Base-by-base conservation (phyloP, 2,113 vertebrate species). In the Eidolon helvum region DNA sequence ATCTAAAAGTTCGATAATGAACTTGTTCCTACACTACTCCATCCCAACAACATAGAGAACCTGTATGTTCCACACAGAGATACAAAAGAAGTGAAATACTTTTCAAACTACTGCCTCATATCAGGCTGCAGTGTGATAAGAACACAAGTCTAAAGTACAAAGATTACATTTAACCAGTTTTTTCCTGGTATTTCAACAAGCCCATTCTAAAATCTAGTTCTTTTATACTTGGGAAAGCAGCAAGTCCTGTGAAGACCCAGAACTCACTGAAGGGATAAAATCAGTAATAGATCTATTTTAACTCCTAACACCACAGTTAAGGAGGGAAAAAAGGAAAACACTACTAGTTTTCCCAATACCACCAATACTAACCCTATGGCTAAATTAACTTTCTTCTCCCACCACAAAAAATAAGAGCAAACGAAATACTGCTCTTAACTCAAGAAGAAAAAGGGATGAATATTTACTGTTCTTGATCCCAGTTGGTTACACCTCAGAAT, bases 101-200 rank as follows among this genome's bases (percentile, higher is more conserved):
- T 95, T 83, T 53, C 65, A 86, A 96, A 78, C 55, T 50, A 35
- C 65, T 85, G 84, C 65, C 53, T 95, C 78, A 0, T 83, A 82
- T 94, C 95, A 88, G 66, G 55, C 30, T 93, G 78, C 79, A 78
- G 38, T n/a, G n/a, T 71, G 69, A 16, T 96, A 95, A 90, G 84
- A 90, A 90, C 28, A n/a, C 6, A 21, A 45, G 88, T 86, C 75
- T 97, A 68, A 97, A 71, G 90, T 88, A 78, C 87, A 22, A 61
- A 92, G 95, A 75, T 68, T 71, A 28, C 22, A 77, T 79, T 78
- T 93, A 78, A 80, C 57, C 38, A 78, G 78, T 45, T 30, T 66
- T 50, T 65, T 77, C 59, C 87, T 24, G 24, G 53, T 77, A 22
- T 79, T 80, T 38, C 61, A 66, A 78, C 11, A 72, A 86, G 80